phyloP scores from a whole-genome alignment of 2,113 vertebrate species.

The Agelaius phoeniceus region DNA sequence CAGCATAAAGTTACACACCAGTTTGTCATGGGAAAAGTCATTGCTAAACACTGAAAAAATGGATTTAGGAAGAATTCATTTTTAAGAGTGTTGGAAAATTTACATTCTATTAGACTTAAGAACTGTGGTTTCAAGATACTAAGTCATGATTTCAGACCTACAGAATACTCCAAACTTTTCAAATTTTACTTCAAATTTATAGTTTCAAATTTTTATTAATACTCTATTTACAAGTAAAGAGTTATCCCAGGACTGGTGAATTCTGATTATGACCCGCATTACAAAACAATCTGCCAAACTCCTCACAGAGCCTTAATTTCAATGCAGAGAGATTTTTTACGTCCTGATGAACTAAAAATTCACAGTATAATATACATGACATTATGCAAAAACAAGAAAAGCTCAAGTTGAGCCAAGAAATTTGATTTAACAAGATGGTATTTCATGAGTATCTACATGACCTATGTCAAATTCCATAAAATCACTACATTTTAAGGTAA shows the following conservation, averaged over 20 bases:
- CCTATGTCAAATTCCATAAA: background rate
- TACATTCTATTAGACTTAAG: background rate
- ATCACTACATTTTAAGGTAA: background rate
- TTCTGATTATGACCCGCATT: background rate
- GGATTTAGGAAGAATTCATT: background rate
- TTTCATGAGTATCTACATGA: background rate
- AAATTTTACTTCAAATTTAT: background rate
- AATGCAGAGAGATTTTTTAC: background rate
- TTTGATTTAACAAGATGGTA: background rate
- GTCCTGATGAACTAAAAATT: background rate
- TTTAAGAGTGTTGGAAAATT: background rate
- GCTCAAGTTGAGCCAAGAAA: background rate
- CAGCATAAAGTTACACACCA: background rate
- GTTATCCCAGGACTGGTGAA: background rate
- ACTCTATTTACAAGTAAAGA: background rate
- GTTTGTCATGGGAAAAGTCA: background rate
- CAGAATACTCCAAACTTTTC: background rate
- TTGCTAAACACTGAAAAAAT: background rate
- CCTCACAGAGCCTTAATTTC: background rate
- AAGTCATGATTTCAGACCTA: background rate
- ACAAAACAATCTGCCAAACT: background rate
- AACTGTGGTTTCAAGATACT: background rate
- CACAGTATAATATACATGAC: background rate
- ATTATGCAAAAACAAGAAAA: background rate
- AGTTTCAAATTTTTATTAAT: background rate